A percentile compares a stretch with the other conserved stretches of the same genome.
Conservation (phyloP, 2,888 invertebrate genomes). For the Linnaemya vulpina region DNA sequence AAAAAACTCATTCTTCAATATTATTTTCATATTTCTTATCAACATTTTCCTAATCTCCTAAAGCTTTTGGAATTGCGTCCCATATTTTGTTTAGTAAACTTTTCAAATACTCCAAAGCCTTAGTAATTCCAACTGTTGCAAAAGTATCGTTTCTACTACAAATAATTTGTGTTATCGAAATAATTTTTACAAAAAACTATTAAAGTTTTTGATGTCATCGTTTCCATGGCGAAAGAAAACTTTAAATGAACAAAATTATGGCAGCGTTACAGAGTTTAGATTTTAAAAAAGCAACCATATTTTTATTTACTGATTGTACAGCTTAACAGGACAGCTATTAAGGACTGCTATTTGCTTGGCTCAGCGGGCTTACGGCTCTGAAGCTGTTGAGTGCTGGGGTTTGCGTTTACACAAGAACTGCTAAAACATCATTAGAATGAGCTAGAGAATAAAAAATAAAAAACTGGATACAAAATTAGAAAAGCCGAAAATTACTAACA, state of each 20-base stretch:
- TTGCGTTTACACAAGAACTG: slow-evolving; percentile 23
- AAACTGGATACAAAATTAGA: slow-evolving; percentile 27
- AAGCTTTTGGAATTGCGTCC: background rate
- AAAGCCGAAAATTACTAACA: background rate
- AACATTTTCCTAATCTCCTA: background rate
- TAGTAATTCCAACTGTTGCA: background rate
- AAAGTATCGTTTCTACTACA: background rate
- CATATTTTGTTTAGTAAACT: background rate
- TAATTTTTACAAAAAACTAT: background rate
- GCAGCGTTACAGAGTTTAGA: background rate
- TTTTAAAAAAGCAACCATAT: background rate
- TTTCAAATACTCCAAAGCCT: background rate
- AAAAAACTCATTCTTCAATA: background rate
- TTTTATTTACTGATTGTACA: slow-evolving; percentile 3
- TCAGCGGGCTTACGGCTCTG: slow-evolving; percentile 1
- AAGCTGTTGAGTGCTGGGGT: background rate
- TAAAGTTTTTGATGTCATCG: background rate
- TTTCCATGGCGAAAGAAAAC: background rate
- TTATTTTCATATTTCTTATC: background rate
- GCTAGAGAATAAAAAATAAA: background rate
- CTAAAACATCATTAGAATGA: slow-evolving; percentile 53
- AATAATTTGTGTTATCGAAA: slow-evolving; percentile 23
- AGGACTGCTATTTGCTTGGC: background rate
- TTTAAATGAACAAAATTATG: background rate
- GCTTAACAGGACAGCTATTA: background rate